Conservation (phyloP, 2,797 vertebrate genomes). For the Muscicapa striata region DNA sequence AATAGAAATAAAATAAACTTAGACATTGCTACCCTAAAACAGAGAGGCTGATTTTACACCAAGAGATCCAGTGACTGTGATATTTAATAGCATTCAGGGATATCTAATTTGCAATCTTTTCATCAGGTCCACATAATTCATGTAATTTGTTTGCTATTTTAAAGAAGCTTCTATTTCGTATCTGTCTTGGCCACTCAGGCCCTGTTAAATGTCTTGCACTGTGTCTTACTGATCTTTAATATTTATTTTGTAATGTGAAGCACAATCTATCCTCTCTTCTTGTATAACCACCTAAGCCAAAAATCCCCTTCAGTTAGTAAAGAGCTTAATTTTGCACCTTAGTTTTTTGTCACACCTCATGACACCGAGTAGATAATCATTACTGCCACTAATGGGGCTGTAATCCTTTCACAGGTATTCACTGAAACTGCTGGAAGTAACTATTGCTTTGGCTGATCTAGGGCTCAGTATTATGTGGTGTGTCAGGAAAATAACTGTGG, state of each 20-base stretch:
- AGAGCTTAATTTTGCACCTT: slow-evolving; percentile 52
- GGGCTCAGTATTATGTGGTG: neutral
- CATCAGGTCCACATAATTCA: neutral
- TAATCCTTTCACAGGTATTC: slow-evolving; percentile 61
- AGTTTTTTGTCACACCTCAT: slow-evolving; percentile 36
- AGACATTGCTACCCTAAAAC: neutral
- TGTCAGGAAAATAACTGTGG: neutral
- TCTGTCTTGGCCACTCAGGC: neutral
- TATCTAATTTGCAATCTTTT: neutral
- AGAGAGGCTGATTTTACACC: neutral
- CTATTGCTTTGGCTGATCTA: neutral
- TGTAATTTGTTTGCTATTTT: slow-evolving; percentile 22
- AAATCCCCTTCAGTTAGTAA: slow-evolving; percentile 38
- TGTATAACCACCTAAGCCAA: neutral
- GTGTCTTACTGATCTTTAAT: neutral
- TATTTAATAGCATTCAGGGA: slow-evolving; percentile 10
- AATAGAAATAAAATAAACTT: neutral
- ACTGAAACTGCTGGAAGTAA: neutral
- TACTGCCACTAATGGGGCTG: slow-evolving; percentile 16
- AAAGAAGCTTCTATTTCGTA: neutral
- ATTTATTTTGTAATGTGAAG: slow-evolving; percentile 35
- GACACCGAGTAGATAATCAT: neutral
- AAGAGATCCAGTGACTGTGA: neutral
- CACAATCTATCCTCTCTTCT: neutral
- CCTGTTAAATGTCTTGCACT: neutral